phyloP scores from a whole-genome alignment of 2,113 vertebrate genomes.

The Globicephala melas region DNA sequence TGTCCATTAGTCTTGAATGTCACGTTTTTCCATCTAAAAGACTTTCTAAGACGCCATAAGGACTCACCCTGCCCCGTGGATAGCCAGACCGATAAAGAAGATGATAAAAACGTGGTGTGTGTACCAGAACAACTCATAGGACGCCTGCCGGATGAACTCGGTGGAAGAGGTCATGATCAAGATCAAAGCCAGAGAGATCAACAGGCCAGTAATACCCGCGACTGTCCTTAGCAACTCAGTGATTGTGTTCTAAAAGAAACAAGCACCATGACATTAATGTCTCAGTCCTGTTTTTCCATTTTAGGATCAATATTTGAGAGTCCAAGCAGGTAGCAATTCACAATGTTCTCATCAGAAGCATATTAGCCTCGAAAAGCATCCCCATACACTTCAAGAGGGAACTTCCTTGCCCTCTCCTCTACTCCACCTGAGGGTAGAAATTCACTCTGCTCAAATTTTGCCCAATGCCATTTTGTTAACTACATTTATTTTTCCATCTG shows the following conservation, averaged over 20 bases:
- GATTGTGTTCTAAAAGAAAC: conserved; percentile 76
- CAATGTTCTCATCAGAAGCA: not conserved
- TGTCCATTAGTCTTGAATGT: not conserved
- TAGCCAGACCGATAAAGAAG: conserved; percentile 83
- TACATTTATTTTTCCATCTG: not conserved
- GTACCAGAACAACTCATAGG: conserved; percentile 88
- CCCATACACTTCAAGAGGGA: not conserved
- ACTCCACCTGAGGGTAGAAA: not conserved
- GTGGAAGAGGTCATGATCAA: conserved; percentile 86
- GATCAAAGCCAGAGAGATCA: conserved; percentile 84
- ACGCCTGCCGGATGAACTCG: conserved; percentile 81
- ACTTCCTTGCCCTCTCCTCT: not conserved
- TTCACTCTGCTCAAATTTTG: not conserved
- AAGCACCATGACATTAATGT: not conserved
- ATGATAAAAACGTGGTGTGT: conserved; percentile 84
- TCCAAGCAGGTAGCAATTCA: not conserved
- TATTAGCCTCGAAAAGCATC: not conserved
- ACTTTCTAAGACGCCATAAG: not conserved
- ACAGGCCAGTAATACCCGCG: conserved; percentile 84
- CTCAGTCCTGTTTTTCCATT: not conserved
- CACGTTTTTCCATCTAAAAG: not conserved
- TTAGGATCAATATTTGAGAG: not conserved
- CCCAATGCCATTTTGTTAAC: not conserved
- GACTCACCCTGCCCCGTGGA: conserved; percentile 87
- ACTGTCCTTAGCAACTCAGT: conserved; percentile 77